phyloP scores from a whole-genome alignment of 2,113 vertebrate genomes.

The Eupsittula cactorum region DNA sequence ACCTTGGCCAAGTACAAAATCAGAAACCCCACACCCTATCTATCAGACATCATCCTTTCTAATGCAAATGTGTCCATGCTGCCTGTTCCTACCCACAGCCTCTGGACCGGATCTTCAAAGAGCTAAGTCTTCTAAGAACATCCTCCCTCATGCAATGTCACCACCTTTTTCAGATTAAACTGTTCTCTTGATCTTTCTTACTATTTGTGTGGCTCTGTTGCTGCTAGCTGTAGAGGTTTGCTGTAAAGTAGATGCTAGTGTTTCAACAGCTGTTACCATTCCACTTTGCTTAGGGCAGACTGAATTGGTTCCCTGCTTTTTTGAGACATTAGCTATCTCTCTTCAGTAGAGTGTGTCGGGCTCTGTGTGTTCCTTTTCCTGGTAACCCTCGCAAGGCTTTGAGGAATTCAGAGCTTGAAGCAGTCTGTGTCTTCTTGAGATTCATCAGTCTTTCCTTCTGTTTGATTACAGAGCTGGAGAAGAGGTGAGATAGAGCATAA shows the following conservation, averaged over 20 bases:
- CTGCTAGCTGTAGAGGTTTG: neutral
- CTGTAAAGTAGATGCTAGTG: neutral
- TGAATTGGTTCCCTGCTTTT: neutral
- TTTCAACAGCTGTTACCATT: neutral
- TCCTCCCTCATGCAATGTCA: neutral
- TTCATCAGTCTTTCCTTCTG: neutral
- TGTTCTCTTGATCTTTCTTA: neutral
- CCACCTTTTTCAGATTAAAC: neutral
- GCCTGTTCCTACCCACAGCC: neutral
- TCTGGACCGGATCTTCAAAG: neutral
- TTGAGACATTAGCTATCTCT: neutral
- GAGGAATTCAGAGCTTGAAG: neutral
- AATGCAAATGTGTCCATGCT: neutral
- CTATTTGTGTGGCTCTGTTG: neutral
- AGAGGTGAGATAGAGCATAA: neutral
- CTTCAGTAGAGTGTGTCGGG: neutral
- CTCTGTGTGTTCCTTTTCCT: neutral
- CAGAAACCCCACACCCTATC: neutral
- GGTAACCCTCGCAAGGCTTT: neutral
- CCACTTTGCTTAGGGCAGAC: neutral
- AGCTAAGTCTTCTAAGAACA: neutral
- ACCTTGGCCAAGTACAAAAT: neutral
- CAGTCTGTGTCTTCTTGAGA: neutral
- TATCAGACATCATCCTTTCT: neutral
- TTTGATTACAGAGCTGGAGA: neutral